phyloP scores from a whole-genome alignment of 2,113 vertebrate genomes.

The Fulica atra region DNA sequence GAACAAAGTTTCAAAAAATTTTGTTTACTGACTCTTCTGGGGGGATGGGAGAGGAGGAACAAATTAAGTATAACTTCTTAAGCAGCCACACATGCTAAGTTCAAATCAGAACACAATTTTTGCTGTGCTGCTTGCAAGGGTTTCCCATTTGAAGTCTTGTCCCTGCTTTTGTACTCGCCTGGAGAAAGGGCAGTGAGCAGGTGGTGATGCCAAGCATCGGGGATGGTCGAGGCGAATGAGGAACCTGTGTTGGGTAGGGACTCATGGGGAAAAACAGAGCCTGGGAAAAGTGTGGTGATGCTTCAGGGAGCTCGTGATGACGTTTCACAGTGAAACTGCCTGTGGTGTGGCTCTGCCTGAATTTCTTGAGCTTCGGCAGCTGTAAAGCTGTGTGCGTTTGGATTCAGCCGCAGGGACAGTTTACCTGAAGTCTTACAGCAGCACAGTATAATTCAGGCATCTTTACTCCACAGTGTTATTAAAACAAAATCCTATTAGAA shows the following conservation, averaged over 20 bases:
- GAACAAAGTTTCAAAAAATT: accelerated
- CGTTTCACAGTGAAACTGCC: accelerated
- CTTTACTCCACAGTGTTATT: not conserved
- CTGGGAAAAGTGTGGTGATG: accelerated
- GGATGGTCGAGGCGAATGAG: not conserved
- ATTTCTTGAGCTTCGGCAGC: not conserved
- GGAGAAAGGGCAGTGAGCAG: not conserved
- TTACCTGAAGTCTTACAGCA: not conserved
- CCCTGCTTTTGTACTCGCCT: not conserved
- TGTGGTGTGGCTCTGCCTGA: not conserved
- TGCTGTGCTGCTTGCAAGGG: not conserved
- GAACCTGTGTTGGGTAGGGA: not conserved
- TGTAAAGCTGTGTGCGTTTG: not conserved
- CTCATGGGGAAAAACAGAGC: not conserved
- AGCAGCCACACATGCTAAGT: not conserved
- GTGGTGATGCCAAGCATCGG: not conserved
- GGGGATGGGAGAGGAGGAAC: not conserved
- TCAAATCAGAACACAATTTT: not conserved
- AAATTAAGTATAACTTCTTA: not conserved
- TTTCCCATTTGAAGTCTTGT: not conserved
- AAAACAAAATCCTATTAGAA: not conserved
- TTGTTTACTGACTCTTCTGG: not conserved
- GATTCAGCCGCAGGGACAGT: not conserved
- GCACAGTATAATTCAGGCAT: not conserved
- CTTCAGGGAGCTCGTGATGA: accelerated